Evolutionary conservation across 2,113 vertebrate species (phyloP).

Genomic region (Capra hircus): DNA sequence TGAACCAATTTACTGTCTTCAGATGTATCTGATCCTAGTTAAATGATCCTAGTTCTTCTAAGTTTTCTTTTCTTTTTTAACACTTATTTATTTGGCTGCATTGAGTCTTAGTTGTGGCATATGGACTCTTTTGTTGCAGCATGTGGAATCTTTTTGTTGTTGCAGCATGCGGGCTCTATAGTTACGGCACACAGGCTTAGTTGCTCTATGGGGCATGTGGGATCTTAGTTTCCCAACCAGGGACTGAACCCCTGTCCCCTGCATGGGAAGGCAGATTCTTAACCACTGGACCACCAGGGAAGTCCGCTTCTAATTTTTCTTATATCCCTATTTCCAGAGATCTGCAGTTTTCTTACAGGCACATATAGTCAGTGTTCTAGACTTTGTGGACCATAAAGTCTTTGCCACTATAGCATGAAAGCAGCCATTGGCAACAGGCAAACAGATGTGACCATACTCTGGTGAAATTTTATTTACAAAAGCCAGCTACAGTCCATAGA

Average conservation of each 20-base stretch:
- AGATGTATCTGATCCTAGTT: not conserved
- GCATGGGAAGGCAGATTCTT: not conserved
- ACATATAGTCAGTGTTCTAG: not conserved
- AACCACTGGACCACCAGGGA: not conserved
- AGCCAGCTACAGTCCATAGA: not conserved
- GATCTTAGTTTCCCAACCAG: not conserved
- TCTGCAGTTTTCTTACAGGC: not conserved
- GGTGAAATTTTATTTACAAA: not conserved
- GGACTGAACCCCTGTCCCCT: not conserved
- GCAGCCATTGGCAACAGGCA: not conserved
- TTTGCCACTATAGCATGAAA: not conserved
- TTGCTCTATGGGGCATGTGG: not conserved
- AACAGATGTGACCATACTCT: not conserved
- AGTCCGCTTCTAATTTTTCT: not conserved
- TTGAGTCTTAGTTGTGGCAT: not conserved
- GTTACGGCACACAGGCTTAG: not conserved
- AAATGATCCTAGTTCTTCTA: not conserved
- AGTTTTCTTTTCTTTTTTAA: not conserved
- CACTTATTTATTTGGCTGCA: not conserved
- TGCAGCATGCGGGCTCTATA: not conserved
- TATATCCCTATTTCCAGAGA: not conserved
- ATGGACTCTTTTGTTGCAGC: not conserved
- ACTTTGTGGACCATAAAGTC: not conserved
- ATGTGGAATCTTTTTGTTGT: not conserved
- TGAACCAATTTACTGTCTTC: slow-evolving; percentile 18